Conservation (phyloP, 1,140 invertebrate genomes). For the Conus betulinus region DNA sequence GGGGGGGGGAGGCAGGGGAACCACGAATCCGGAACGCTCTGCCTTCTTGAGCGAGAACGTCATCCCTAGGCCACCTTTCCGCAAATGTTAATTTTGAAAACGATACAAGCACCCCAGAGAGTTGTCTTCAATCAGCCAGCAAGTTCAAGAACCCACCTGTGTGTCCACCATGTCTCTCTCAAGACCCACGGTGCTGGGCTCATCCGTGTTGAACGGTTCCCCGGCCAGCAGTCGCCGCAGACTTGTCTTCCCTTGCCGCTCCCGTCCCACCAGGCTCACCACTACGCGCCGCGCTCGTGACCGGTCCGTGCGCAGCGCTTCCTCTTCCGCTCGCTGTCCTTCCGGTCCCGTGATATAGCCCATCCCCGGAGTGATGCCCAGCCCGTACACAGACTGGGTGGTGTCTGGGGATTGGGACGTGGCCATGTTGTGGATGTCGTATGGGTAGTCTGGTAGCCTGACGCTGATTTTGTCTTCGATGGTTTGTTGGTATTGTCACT, state of each 20-base stretch:
- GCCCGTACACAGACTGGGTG: constrained; percentile 46
- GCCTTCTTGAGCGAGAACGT: no score
- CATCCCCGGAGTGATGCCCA: constrained; percentile 53
- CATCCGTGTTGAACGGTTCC: constrained; percentile 49
- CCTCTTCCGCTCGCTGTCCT: constrained; percentile 45
- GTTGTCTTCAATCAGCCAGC: background rate
- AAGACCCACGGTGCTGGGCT: constrained; percentile 59
- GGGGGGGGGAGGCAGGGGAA: no score
- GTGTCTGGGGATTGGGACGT: background rate
- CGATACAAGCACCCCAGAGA: no score
- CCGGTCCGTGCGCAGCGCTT: constrained; percentile 47
- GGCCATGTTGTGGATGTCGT: no score
- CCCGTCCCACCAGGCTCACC: constrained; percentile 56
- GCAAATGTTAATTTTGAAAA: no score
- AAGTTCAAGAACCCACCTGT: constrained; percentile 16
- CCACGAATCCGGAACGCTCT: no score
- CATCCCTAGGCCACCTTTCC: no score
- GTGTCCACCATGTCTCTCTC: constrained; percentile 59
- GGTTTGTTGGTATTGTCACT: no score
- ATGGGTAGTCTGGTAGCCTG: no score
- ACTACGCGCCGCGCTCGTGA: constrained; percentile 51
- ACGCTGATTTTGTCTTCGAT: background rate
- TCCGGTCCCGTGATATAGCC: constrained; percentile 55
- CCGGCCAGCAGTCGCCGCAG: constrained; percentile 46
- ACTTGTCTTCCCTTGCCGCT: constrained; percentile 57